Conservation (phyloP, 2,888 invertebrate genomes). For the Lissocephala sabroskyi region DNA sequence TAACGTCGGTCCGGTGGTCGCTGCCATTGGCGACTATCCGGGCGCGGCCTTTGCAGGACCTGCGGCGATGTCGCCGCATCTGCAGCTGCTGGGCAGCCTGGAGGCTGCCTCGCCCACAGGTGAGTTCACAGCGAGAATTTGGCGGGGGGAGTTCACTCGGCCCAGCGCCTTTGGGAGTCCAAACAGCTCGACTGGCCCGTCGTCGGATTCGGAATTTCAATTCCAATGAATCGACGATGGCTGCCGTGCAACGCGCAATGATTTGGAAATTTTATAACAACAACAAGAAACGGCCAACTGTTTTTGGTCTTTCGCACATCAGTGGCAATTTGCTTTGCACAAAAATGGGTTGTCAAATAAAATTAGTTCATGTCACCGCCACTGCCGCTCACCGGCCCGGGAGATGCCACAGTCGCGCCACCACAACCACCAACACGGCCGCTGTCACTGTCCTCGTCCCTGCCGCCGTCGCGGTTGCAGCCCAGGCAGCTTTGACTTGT, state of each 20-base stretch:
- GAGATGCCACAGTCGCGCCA: constrained; percentile 13
- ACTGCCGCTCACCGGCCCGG: too few species aligned
- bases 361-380: constrained; percentile 67
- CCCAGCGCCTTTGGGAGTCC: constrained; percentile 21
- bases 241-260: constrained; percentile 53
- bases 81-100: constrained; percentile 35
- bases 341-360: constrained; percentile 70
- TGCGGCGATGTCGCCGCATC: constrained; percentile 40
- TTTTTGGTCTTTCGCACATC: constrained; percentile 68
- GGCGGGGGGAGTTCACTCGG: constrained; percentile 7
- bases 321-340: constrained; percentile 71
- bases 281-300: constrained; percentile 44
- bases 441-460: constrained; percentile 6
- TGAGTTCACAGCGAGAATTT: constrained; percentile 21
- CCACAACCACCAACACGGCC: constrained; percentile 14
- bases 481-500: constrained; percentile 64
- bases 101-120: constrained; percentile 42
- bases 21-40: constrained; percentile 9
- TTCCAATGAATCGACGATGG: constrained; percentile 54
- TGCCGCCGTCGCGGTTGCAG: constrained; percentile 7
- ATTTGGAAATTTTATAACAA: constrained; percentile 66
- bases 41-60: constrained; percentile 4
- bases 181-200: too few species aligned
- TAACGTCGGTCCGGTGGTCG: too few species aligned
- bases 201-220: too few species aligned